phyloP scores from a whole-genome alignment of 2,113 vertebrate species.

The Chaenogobius annularis region DNA sequence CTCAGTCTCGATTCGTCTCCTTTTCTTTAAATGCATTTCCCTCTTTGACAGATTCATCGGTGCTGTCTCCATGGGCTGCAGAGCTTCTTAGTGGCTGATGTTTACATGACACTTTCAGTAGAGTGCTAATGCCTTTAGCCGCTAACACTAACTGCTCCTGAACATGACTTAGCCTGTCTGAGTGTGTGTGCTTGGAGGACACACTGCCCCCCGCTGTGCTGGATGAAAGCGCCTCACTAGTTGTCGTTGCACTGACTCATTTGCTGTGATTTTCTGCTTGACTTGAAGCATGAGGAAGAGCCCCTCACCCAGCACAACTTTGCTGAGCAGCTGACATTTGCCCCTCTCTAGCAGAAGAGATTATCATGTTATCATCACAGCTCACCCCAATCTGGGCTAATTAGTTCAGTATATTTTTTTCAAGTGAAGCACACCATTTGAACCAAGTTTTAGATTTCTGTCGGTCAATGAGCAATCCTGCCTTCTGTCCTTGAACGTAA shows the following conservation, averaged over 20 bases:
- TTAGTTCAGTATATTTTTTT: neutral
- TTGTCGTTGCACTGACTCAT: slow-evolving; percentile 79
- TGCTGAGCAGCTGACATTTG: slow-evolving; percentile 29
- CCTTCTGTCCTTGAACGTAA: neutral
- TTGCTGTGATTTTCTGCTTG: slow-evolving; percentile 84
- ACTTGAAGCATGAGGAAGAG: slow-evolving; percentile 81
- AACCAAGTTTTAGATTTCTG: neutral
- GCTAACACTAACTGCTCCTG: slow-evolving; percentile 41
- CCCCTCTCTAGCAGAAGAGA: slow-evolving; percentile 34
- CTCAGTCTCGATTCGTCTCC: neutral
- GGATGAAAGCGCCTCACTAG: slow-evolving; percentile 81
- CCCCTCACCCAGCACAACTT: slow-evolving; percentile 36
- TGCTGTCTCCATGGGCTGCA: slow-evolving; percentile 20
- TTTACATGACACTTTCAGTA: slow-evolving; percentile 66
- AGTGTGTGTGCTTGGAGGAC: neutral
- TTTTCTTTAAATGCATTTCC: neutral
- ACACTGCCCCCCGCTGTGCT: slow-evolving; percentile 52
- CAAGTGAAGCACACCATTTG: neutral
- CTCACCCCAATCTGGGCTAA: neutral
- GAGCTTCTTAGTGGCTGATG: slow-evolving; percentile 59
- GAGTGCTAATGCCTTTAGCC: slow-evolving; percentile 75
- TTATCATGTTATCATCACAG: neutral
- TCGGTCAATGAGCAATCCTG: neutral
- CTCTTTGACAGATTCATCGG: slow-evolving; percentile 1
- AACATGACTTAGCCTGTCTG: slow-evolving; percentile 53